Base-by-base conservation (phyloP, 2,888 invertebrate genomes). In the Julus scandinavius region DNA sequence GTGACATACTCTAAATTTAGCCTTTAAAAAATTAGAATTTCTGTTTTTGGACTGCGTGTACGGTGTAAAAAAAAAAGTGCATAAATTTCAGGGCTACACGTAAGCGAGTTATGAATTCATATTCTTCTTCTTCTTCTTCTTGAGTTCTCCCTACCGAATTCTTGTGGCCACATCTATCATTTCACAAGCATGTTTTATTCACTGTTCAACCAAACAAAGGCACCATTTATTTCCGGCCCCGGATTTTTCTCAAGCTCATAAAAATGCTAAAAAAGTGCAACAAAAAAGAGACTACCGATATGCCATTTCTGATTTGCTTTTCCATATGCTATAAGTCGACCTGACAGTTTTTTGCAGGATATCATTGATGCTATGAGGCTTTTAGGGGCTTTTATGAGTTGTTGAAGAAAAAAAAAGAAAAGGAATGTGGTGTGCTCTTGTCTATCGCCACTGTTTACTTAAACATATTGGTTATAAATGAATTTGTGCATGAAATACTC, bases 121-220 rank as follows among this genome's bases (percentile, higher is more conserved):
- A 80, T n/a, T n/a, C n/a, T n/a, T n/a, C n/a, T n/a, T n/a, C n/a
- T n/a, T n/a, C n/a, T 80, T 80, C 38, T 80, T 38, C 38, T 38
- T 13, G 38, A 4, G 80, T 38, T 0, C 80, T 13, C 80, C 80
- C 80, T 80, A 80, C 80, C 13, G 38, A 38, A 80, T 80, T 80
- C 80, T 29, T 80, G 29, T 80, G 80, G 38, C 80, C 80, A 80
- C 80, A 80, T 80, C 80, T 80, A 80, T 80, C 80, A 80, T 80
- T 80, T 80, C 80, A 80, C 80, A 80, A 80, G 80, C 80, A 80
- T 80, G 80, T 80, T 80, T 38, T 80, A 80, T 38, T 80, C 80
- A 80, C 85, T 85, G 49, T 85, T 85, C 45, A 29, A 50, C 50
- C 85, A 85, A 85, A 85, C 85, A 85, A 85, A 85, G 85, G 49